phyloP scores from a whole-genome alignment of 2,888 invertebrate species.

The Monoplex corrugatus region DNA sequence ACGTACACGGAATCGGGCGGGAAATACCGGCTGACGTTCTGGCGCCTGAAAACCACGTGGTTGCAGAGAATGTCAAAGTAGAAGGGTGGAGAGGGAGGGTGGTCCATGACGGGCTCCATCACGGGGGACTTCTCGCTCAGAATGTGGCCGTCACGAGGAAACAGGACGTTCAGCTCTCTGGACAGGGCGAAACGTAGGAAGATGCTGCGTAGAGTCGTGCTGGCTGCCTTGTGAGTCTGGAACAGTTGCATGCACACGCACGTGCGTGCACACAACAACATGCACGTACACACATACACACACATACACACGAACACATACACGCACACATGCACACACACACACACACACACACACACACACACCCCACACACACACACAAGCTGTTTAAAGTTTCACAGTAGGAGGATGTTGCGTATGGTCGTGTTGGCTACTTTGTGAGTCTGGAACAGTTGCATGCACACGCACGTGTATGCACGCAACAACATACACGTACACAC shows the following conservation, averaged over 20 bases:
- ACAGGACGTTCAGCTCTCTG: constrained; percentile 39
- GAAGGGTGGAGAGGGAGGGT: constrained; percentile 27
- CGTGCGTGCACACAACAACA: not conserved
- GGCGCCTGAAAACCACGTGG: constrained; percentile 11
- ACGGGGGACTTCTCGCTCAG: not conserved
- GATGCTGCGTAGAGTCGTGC: constrained; percentile 14
- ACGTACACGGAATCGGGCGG: not conserved
- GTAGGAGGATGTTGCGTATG: too few relatives aligned
- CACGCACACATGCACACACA: too few relatives aligned
- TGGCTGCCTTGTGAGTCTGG: constrained; percentile 32
- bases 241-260: not conserved
- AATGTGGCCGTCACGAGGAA: not conserved
- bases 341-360: too few relatives aligned
- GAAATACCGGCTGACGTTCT: not conserved
- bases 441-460: not conserved
- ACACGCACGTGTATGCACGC: not conserved
- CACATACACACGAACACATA: not conserved
- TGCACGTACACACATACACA: not conserved
- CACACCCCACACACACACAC: not conserved
- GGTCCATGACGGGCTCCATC: not conserved
- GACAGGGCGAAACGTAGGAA: constrained; percentile 16
- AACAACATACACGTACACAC: not conserved
- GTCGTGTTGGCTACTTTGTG: too few relatives aligned
- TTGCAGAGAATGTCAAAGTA: constrained; percentile 28
- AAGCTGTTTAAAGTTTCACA: not conserved